Evolutionary conservation across 2,888 invertebrate species (phyloP), one percentile per base, ranked within the genome.

Genomic region (Amiota minor): DNA sequence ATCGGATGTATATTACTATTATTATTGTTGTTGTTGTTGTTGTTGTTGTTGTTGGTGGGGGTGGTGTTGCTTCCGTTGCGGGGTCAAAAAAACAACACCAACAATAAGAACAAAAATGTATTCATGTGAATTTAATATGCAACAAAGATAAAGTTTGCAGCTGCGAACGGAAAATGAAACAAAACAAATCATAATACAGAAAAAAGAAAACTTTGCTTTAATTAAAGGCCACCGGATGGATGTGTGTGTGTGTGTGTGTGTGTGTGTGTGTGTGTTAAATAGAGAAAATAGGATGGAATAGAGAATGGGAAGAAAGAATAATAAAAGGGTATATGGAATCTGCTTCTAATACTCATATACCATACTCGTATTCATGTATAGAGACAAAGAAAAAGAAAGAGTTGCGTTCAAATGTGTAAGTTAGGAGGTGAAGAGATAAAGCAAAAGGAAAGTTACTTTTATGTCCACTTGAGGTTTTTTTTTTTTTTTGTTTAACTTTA

Each of bases 111-210:
- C 46, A 47, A 45, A 10, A 47, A 11, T 46, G 65, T 49, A 65
- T 65, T 65, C 65, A 65, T 65, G 65, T 49, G 65, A 49, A 65
- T 65, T 65, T 65, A 65, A 65, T 65, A 65, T 65, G 65, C 65
- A 49, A 35, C 65, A 16, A 65, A 47, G 16, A 10, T 49, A 49
- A 10, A 46, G 11, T n/a, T 16, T 45, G 47, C 49, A n/a, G 14
- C 16, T 16, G 53, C 53, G 14, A 53, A 53, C 6, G 35, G 6
- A 35, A 35, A 35, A 35, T 35, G 35, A 35, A 35, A 35, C 35
- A 35, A 35, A 35, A 6, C 35, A 35, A 35, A 35, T 8, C 35
- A 35, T 35, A 35, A 35, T 8, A 35, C 2, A 35, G 35, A 2
- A 35, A 35, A 35, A 35, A 35, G 35, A 23, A 62, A 62, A 45